phyloP scores from a whole-genome alignment of 2,888 invertebrate genomes.

The Timema cristinae region DNA sequence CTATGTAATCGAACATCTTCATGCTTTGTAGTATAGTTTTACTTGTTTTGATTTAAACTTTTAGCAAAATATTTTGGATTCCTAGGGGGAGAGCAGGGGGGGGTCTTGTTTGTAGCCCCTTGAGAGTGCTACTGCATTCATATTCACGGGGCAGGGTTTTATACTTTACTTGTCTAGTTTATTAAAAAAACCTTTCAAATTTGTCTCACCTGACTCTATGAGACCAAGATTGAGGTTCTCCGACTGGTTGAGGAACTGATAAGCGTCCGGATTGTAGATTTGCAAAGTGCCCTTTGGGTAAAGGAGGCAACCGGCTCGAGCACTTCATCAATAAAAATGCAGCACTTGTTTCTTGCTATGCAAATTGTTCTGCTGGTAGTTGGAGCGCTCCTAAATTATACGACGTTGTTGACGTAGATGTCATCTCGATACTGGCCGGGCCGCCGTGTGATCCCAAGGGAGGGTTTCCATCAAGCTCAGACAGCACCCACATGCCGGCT shows the following conservation, averaged over 20 bases:
- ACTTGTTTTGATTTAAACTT: no score
- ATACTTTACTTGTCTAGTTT: background rate
- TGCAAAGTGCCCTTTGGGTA: conserved; percentile 55
- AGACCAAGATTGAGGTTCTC: conserved; percentile 67
- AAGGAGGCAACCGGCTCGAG: conserved; percentile 64
- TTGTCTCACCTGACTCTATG: conserved; percentile 63
- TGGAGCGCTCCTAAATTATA: conserved; percentile 64
- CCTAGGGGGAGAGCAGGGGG: background rate
- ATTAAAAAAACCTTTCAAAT: background rate
- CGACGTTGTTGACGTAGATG: conserved; percentile 81
- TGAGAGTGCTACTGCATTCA: background rate
- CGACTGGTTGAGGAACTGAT: conserved; percentile 71
- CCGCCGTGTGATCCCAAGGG: conserved; percentile 73
- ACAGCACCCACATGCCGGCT: conserved; percentile 60
- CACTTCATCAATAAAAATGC: conserved; percentile 84
- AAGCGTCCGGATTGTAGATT: conserved; percentile 77
- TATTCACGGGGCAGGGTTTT: conserved; percentile 14
- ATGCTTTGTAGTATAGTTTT: no score
- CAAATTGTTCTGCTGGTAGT: conserved; percentile 55
- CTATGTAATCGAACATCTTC: no score
- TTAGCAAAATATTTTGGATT: no score
- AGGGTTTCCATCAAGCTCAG: conserved; percentile 80
- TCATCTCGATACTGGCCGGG: conserved; percentile 60
- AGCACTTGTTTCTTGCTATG: conserved; percentile 65
- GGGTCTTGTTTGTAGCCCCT: background rate